Base-by-base conservation (phyloP, 2,888 invertebrate species). In the Cantharis rustica region DNA sequence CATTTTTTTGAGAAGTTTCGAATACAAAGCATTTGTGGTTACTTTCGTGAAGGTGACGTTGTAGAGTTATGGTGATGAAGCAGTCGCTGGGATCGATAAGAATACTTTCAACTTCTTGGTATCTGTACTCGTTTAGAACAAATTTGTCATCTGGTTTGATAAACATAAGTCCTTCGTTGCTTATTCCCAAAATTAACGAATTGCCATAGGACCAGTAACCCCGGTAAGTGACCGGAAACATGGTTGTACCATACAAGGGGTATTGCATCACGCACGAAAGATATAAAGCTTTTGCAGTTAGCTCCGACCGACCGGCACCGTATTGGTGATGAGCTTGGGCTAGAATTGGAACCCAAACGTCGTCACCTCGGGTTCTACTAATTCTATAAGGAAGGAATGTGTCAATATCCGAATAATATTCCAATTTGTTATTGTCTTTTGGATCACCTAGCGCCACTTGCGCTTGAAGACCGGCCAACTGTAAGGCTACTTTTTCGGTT, bases 221-320 rank as follows among this genome's bases (percentile, higher is more conserved):
- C 81, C 96, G 93, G 87, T 98, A 98, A 0, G 95, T 95, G 77
- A 98, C 98, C 11, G 94, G 94, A 78, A 85, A 88, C 88, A 89
- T 88, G 9, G 88, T 89, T 10, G 87, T 88, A 4, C 89, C 90
- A 90, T 90, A 61, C 0, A 98, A 90, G 0, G 98, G 97, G 87
- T 97, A 98, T 88, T 98, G 98, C 96, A 98, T 98, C 5, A 98
- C 98, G 85, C 97, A 97, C 0, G 97, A 96, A 79, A 98, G 89
- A 88, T 98, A 98, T 80, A 98, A 90, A 17, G 97, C 97, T 89
- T 98, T 98, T 16, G 97, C 96, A 0, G 97, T 96, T 64, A 98
- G 89, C 85, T 97, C 97, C 0, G 95, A 93, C 74, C 97, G 94
- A 0, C 96, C 96, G n/a, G 95, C 94, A 72, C 98, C 98, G 86